phyloP scores from a whole-genome alignment of 2,113 vertebrate genomes.

The Phylloscopus trochiloides region DNA sequence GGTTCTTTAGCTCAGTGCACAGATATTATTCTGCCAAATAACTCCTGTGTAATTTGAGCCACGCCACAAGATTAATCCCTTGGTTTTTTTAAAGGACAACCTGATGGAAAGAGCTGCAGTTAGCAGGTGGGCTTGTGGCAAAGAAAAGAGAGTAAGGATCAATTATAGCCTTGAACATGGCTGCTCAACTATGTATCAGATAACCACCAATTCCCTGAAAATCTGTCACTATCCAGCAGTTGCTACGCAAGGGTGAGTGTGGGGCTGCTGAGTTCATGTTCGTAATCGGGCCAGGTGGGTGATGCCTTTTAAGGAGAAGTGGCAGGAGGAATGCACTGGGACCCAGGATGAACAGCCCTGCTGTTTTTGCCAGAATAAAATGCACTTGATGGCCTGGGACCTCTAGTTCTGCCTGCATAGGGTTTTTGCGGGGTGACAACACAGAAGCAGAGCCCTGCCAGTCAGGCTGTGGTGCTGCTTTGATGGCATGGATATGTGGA shows the following conservation, averaged over 20 bases:
- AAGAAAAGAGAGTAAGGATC: slow-evolving; percentile 64
- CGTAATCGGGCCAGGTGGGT: slow-evolving; percentile 45
- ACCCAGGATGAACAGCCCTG: not conserved
- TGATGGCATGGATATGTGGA: not conserved
- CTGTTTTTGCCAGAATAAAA: not conserved
- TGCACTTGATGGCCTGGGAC: not conserved
- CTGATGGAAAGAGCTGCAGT: slow-evolving; percentile 69
- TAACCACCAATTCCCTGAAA: slow-evolving; percentile 72
- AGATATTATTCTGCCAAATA: slow-evolving; percentile 37
- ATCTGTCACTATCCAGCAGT: slow-evolving; percentile 69
- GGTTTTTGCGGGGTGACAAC: not conserved
- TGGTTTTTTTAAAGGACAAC: slow-evolving; percentile 55
- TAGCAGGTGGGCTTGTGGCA: slow-evolving; percentile 65
- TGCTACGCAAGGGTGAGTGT: slow-evolving; percentile 41
- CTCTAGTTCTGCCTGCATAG: not conserved
- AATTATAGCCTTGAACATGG: slow-evolving; percentile 68
- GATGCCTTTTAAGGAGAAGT: slow-evolving; percentile 64
- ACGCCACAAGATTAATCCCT: slow-evolving; percentile 51
- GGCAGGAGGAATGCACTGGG: not conserved
- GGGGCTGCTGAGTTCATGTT: slow-evolving; percentile 3
- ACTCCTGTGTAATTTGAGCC: slow-evolving; percentile 62
- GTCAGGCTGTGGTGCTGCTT: not conserved
- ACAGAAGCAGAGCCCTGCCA: not conserved
- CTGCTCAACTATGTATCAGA: slow-evolving; percentile 67
- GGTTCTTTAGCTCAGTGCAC: slow-evolving; percentile 13